phyloP scores from a whole-genome alignment of 2,888 invertebrate genomes.

The Cheilosia urbana region DNA sequence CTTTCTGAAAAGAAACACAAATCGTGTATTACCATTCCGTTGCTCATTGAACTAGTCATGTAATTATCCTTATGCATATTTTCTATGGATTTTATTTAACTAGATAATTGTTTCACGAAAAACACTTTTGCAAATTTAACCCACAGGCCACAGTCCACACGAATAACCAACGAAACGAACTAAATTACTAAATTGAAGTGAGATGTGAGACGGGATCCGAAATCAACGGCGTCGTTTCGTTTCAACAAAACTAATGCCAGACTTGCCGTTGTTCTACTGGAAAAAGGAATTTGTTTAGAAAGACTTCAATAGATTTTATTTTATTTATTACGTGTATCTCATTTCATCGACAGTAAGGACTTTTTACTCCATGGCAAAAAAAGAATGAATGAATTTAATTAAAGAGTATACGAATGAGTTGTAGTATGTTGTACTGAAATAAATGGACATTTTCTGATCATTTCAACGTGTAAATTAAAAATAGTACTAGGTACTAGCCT shows the following conservation, averaged over 20 bases:
- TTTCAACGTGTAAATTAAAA: no score
- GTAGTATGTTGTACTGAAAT: no score
- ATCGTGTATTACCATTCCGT: conserved; percentile 53
- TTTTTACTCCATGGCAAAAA: no score
- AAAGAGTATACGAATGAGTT: no score
- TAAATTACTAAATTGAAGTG: conserved; percentile 28
- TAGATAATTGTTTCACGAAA: conserved; percentile 1
- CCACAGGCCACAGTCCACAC: no score
- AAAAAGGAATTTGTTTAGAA: neutral
- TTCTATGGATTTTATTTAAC: conserved; percentile 20
- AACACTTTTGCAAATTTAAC: neutral
- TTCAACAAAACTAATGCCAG: neutral
- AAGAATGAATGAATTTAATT: no score
- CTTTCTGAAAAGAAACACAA: neutral
- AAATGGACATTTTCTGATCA: no score
- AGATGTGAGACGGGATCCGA: conserved; percentile 8
- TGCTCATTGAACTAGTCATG: conserved; percentile 48
- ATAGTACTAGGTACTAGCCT: no score
- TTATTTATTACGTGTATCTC: no score
- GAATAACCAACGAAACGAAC: conserved; percentile 24
- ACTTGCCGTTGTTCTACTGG: neutral
- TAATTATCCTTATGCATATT: conserved; percentile 69
- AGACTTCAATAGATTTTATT: neutral
- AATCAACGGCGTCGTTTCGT: conserved; percentile 34
- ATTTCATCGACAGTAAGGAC: no score